phyloP scores from a whole-genome alignment of 35 echinoderm and acorn worm genomes.

The Acanthaster planci region DNA sequence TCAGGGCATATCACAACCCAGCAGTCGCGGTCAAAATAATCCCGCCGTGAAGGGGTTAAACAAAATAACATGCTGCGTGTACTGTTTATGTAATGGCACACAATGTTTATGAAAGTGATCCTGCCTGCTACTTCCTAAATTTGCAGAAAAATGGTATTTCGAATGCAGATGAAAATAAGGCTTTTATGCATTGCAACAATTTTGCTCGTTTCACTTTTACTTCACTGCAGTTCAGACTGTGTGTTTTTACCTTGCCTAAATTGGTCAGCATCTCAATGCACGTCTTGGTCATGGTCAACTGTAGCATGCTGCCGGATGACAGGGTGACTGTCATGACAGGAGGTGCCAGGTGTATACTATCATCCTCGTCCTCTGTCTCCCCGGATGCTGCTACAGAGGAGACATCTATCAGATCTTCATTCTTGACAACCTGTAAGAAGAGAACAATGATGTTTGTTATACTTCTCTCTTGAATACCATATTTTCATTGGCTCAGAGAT shows the following conservation, averaged over 20 bases:
- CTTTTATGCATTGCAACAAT: background rate
- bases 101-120: too few relatives aligned
- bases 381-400: constrained; percentile 64
- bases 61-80: too few relatives aligned
- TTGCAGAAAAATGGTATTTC: background rate
- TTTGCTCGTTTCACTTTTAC: background rate
- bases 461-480: too few relatives aligned
- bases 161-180: background rate
- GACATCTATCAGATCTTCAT: constrained; percentile 66
- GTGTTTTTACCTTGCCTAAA: constrained; percentile 70
- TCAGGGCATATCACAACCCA: too few relatives aligned
- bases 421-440: constrained; percentile 78
- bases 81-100: too few relatives aligned
- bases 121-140: too few relatives aligned
- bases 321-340: constrained; percentile 90
- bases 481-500: too few relatives aligned
- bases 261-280: constrained; percentile 69
- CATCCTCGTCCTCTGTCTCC: constrained; percentile 59
- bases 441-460: background rate
- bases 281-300: constrained; percentile 82
- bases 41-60: too few relatives aligned
- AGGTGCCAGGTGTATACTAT: constrained; percentile 63
- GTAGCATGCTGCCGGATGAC: constrained; percentile 64
- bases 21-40: too few relatives aligned
- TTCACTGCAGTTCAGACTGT: background rate